phyloP scores from a whole-genome alignment of 2,113 vertebrate genomes.

The Neolamprologus ventralis region DNA sequence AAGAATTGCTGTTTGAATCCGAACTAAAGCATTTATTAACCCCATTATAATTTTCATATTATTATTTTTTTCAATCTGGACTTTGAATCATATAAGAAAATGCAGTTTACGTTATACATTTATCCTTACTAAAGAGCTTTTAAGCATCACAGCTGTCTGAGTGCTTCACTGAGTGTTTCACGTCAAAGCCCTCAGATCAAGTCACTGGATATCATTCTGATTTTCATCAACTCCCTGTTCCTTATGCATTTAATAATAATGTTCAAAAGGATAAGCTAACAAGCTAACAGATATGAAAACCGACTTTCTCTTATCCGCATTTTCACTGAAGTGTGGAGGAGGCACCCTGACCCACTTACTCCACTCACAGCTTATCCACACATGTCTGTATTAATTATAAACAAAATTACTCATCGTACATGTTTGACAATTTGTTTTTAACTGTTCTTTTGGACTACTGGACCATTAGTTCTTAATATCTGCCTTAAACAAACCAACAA shows the following conservation, averaged over 20 bases:
- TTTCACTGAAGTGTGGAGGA: background rate
- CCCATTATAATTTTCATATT: background rate
- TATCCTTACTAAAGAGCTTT: background rate
- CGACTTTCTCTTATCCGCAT: background rate
- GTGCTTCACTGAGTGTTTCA: background rate
- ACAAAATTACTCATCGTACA: background rate
- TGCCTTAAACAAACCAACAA: background rate
- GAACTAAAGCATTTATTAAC: background rate
- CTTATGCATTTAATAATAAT: background rate
- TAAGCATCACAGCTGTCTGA: constrained; percentile 21
- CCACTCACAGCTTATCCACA: background rate
- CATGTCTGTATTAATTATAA: background rate
- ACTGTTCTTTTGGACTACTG: background rate
- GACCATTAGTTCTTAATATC: background rate
- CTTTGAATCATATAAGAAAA: background rate
- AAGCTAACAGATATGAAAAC: background rate
- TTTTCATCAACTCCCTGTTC: background rate
- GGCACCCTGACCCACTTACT: background rate
- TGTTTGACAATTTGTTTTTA: background rate
- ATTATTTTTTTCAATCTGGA: background rate
- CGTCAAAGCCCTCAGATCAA: background rate
- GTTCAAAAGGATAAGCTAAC: background rate
- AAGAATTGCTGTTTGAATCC: background rate
- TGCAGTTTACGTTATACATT: background rate
- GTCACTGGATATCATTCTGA: background rate